A percentile compares a stretch with the other conserved stretches of the same genome.
These are phyloP conservation scores for Phyllostomus hastatus DNA, from an alignment of 2,113 vertebrate species.

Conservation along the genomic window DNA sequence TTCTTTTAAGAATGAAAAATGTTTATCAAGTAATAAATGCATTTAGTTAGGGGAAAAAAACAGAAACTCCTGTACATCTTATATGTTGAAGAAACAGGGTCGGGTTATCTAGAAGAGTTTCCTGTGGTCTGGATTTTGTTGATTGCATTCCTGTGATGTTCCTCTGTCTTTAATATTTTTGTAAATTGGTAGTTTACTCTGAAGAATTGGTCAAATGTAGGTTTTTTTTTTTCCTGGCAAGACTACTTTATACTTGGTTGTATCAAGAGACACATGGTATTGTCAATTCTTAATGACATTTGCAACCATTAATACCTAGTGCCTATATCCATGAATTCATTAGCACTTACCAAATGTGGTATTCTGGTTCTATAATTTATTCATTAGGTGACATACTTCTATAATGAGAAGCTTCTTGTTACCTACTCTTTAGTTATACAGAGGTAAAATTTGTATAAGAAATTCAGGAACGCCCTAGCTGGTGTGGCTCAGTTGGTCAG, in stretches of 20 bases:
- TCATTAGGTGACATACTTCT: neutral
- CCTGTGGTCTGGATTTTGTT: neutral
- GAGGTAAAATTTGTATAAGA: neutral
- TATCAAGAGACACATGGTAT: neutral
- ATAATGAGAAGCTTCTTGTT: neutral
- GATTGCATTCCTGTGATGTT: neutral
- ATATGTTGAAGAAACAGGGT: neutral
- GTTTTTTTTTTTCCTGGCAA: neutral
- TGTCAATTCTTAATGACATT: neutral
- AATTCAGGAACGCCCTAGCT: neutral
- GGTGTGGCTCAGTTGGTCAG: too few species aligned
- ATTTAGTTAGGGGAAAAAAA: neutral
- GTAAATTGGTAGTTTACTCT: neutral
- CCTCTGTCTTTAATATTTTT: neutral
- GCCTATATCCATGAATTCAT: neutral
- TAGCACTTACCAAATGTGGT: neutral
- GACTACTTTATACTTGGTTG: neutral
- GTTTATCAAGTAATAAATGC: neutral
- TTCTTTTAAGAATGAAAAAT: neutral
- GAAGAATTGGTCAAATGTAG: neutral
- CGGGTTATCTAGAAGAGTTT: neutral
- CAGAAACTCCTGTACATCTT: neutral
- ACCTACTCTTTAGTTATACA: neutral
- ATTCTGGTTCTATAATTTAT: neutral
- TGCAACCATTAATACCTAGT: neutral